Evolutionary conservation across 2,888 invertebrate genomes (phyloP), one percentile per base, ranked within the genome.

Genomic region (Drosophila conformis): DNA sequence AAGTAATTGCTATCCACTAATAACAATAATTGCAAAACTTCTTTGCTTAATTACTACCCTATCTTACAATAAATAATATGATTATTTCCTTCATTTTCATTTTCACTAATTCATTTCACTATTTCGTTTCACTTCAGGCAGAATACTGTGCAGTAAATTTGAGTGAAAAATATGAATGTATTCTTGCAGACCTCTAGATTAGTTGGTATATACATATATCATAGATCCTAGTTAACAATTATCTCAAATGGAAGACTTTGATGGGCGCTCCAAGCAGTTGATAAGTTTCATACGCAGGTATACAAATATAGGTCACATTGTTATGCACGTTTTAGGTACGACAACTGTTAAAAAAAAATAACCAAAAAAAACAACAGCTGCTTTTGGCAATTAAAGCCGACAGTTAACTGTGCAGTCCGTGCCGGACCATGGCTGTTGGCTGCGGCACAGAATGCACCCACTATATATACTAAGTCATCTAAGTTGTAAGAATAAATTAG

Each of bases 301-400:
- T 87, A 87, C 80, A 80, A 80, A 69, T 69, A 73, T 73, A 87
- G 87, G 87, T 89, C 89, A 85, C 87, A 75, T 70, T 68, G 86
- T 80, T 83, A 80, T 80, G 66, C 73, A 81, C 40, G 36, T 69
- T 76, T 76, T 67, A 87, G 86, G 86, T 85, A 85, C 84, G 74
- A 76, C 76, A 80, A 69, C 66, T 66, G 61, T 35, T 52, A 18
- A 25, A 25, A 21, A 21, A 13, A 21, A 46, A 46, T 7, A 38
- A 18, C 2, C 2, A 51, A 21, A 21, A 33, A 33, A 33, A 5
- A 49, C 11, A 49, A 42, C 63, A 57, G 63, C 63, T 70, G 69
- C 63, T 33, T 49, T 70, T 48, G 40, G 56, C 65, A 69, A 58
- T 46, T 65, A 69, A 59, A 33, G 46, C 48, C 63, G 40, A 54